Evolutionary conservation across 2,113 vertebrate species (phyloP).

Genomic region (Ibidorhyncha struthersii): DNA sequence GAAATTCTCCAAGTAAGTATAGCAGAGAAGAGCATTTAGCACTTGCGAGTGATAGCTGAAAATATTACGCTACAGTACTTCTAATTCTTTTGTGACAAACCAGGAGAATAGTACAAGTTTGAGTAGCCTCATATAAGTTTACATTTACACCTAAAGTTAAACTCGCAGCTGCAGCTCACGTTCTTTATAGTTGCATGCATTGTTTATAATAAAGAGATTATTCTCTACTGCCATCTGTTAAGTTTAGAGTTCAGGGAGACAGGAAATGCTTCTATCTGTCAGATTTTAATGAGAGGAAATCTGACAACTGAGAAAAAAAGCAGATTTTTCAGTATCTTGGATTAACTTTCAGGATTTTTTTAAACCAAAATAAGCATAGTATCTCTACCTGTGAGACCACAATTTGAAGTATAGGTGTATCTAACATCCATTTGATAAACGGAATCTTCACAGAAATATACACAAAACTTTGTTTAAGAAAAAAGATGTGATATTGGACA

Average conservation of each 20-base stretch:
- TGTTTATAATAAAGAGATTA: background rate
- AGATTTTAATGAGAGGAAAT: background rate
- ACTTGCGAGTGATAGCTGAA: background rate
- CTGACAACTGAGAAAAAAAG: background rate
- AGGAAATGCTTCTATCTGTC: background rate
- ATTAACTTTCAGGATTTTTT: background rate
- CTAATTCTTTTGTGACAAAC: background rate
- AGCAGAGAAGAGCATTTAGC: background rate
- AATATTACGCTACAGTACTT: background rate
- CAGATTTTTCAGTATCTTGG: background rate
- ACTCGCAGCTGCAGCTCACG: background rate
- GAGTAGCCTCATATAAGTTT: background rate
- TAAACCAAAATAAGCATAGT: background rate
- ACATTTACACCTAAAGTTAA: background rate
- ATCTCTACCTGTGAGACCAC: background rate
- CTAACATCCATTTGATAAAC: background rate
- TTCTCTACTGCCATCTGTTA: background rate
- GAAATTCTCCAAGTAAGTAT: background rate
- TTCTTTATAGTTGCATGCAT: background rate
- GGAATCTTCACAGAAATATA: background rate
- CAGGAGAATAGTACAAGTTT: background rate
- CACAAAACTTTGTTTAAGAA: background rate
- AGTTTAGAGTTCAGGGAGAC: background rate
- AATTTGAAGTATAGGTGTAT: background rate
- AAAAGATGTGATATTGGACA: background rate